Conservation (phyloP, 2,113 vertebrate species). For the Eublepharis macularius region DNA sequence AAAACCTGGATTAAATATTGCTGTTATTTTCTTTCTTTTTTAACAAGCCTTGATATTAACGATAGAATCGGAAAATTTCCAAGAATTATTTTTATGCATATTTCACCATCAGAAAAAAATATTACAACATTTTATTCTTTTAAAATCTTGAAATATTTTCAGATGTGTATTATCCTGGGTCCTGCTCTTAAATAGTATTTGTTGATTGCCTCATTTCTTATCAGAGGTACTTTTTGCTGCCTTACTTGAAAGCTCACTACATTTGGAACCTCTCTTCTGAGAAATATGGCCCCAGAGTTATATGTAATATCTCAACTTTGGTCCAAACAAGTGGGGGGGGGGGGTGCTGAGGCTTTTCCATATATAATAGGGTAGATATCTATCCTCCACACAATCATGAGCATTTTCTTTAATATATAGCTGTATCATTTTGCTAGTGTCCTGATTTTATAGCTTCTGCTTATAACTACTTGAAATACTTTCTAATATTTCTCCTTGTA, state of each 20-base stretch:
- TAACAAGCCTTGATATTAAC: too few relatives aligned
- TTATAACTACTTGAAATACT: neutral
- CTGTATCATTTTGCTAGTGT: neutral
- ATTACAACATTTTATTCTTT: neutral
- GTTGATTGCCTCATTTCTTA: neutral
- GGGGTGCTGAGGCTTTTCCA: neutral
- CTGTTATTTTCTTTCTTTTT: too few relatives aligned
- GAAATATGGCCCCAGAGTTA: neutral
- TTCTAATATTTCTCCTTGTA: neutral
- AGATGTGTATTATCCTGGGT: neutral
- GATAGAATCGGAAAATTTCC: too few relatives aligned
- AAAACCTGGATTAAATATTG: too few relatives aligned
- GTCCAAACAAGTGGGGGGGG: neutral
- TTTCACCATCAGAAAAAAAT: too few relatives aligned
- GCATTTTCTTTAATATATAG: neutral
- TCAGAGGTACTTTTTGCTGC: neutral
- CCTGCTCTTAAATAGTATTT: neutral
- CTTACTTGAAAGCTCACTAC: neutral
- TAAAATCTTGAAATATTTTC: neutral
- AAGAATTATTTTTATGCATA: too few relatives aligned
- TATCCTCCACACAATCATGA: neutral
- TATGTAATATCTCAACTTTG: neutral
- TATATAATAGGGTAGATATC: neutral
- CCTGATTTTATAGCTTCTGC: neutral
- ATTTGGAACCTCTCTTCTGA: neutral